phyloP scores from a whole-genome alignment of 2,888 invertebrate genomes.

The Hirtodrosophila duncani region DNA sequence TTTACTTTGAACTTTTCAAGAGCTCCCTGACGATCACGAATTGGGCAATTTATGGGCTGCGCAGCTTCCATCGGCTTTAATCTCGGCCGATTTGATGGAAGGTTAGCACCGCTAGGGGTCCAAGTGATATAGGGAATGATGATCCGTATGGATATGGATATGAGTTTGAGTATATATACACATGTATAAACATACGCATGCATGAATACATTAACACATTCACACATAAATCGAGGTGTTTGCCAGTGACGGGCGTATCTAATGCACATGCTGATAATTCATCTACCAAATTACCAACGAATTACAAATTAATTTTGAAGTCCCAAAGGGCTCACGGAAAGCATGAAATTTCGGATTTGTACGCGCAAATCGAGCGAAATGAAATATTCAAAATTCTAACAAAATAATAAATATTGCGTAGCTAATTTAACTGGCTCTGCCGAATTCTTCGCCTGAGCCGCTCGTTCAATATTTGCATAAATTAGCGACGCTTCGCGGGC shows the following conservation, averaged over 20 bases:
- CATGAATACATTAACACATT: conserved; percentile 42
- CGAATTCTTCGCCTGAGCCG: conserved; percentile 27
- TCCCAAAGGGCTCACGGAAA: conserved; percentile 45
- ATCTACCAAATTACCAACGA: conserved; percentile 70
- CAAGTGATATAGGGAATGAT: conserved; percentile 33
- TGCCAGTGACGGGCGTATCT: conserved; percentile 33
- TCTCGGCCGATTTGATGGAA: conserved; percentile 34
- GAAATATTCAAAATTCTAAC: conserved; percentile 70
- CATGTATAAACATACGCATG: conserved; percentile 1
- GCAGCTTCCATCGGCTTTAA: conserved; percentile 37
- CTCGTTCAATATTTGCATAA: conserved; percentile 77
- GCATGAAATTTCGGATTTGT: conserved; percentile 56
- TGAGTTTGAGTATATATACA: background rate
- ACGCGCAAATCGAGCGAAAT: conserved; percentile 53
- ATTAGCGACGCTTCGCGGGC: conserved; percentile 67
- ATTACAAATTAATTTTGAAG: conserved; percentile 76
- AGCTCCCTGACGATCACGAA: conserved; percentile 11
- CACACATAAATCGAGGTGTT: conserved; percentile 58
- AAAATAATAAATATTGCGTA: conserved; percentile 76
- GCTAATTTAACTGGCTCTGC: conserved; percentile 68
- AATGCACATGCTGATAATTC: conserved; percentile 48
- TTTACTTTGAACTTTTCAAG: conserved; percentile 44
- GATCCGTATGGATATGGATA: conserved; percentile 11
- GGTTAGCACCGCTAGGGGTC: conserved; percentile 6
- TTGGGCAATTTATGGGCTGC: conserved; percentile 36